A percentile compares a stretch with the other conserved stretches of the same genome.
phyloP scores from a whole-genome alignment of 1,140 invertebrate genomes.

The Antheraea mylitta region DNA sequence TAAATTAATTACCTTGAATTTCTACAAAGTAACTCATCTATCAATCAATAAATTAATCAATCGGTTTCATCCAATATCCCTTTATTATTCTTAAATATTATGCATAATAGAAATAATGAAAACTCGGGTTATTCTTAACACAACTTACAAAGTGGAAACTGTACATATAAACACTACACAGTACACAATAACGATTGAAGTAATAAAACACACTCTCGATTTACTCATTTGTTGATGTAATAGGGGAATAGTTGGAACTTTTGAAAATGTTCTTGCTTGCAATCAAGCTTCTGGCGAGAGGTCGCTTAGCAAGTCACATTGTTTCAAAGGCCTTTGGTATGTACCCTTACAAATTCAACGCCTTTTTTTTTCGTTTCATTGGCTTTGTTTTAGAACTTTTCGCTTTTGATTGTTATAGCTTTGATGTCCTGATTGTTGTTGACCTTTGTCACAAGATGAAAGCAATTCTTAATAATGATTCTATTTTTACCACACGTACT shows the following conservation, averaged over 20 bases:
- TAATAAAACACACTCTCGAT: neutral
- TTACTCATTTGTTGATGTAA: neutral
- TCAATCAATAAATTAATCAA: too few relatives aligned
- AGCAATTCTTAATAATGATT: neutral
- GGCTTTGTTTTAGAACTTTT: constrained; percentile 59
- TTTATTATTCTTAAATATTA: neutral
- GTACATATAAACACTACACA: neutral
- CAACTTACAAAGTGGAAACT: neutral
- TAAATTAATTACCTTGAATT: too few relatives aligned
- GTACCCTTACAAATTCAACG: constrained; percentile 50
- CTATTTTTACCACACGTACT: neutral
- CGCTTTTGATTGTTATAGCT: constrained; percentile 49
- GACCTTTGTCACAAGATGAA: neutral
- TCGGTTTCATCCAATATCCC: too few relatives aligned
- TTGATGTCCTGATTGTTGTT: constrained; percentile 43
- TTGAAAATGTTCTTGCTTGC: constrained; percentile 32
- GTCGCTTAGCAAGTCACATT: constrained; percentile 40
- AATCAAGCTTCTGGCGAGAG: constrained; percentile 35
- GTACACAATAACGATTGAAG: neutral
- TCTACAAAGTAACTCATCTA: too few relatives aligned
- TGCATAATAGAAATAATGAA: too few relatives aligned
- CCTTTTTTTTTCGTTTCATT: constrained; percentile 63
- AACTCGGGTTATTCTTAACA: neutral
- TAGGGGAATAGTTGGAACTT: neutral
- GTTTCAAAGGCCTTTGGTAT: constrained; percentile 49